Base-by-base conservation (phyloP, 2,888 invertebrate genomes). In the Phlogophora meticulosa region DNA sequence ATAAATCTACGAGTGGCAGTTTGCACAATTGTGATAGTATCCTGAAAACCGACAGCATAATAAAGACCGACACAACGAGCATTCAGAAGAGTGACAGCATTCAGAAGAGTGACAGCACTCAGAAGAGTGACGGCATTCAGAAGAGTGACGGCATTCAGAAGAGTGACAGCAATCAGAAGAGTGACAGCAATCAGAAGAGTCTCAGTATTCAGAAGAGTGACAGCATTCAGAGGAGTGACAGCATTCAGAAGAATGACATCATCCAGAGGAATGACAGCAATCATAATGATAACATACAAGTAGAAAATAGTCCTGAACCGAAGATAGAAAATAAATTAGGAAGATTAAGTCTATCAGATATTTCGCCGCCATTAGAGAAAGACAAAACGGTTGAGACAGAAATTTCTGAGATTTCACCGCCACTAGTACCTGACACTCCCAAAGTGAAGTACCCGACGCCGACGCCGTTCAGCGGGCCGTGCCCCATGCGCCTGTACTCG, bases 401-500 rank as follows among this genome's bases (percentile, higher is more conserved):
- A 36, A 81, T 61, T 10, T 89, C 88, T 0, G 90, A 90, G 13
- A 79, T 85, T 11, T 92, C 93, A 2, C 91, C 92, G n/a, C 90
- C 93, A 0, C 73, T 93, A 24, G 87, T 90, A 32, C 87, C 90
- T 24, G 90, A 90, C 36, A 87, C 89, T 17, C 87, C 88, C 1
- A 87, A 84, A 51, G 79, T 83, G 11, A 76, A 63, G 38, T 69
- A 57, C 40, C 48, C 71, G 1, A 11, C 56, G 34, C 22, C 85
- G 0, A 66, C 81, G 2, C 70, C 85, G 28, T 87, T 88, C 42
- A 61, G 85, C 2, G 84, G 85, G 0, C 85, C 90, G 0, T 79
- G 83, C 32, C 86, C 93, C 60, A 84, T 93, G 34, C 82, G 94
- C 72, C 72, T 92, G 65, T 93, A 96, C 75, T 90, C 93, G 68